These are phyloP conservation scores for Geotrupes spiniger DNA, from an alignment of 2,888 invertebrate genomes.

Conservation along the genomic window DNA sequence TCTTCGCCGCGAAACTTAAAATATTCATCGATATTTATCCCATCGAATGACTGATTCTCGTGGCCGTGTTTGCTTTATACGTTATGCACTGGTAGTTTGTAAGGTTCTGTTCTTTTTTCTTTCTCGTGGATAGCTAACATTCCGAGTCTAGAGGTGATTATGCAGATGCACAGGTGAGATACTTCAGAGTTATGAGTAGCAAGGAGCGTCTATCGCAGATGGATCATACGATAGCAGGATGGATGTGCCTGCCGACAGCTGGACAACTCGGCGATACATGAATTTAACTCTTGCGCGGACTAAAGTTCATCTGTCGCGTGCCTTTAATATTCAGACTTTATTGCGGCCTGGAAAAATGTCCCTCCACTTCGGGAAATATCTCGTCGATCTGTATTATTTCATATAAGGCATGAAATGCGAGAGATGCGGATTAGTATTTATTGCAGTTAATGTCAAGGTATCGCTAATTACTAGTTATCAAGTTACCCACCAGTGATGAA, in stretches of 20 bases:
- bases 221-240: slow-evolving; percentile 28
- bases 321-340: slow-evolving; percentile 20
- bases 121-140: slow-evolving; percentile 6
- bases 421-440: too few relatives aligned
- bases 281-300: slow-evolving; percentile 17
- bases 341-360: neutral
- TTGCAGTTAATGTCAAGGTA: too few relatives aligned
- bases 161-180: slow-evolving; percentile 28
- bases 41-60: slow-evolving; percentile 8
- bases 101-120: slow-evolving; percentile 8
- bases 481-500: too few relatives aligned
- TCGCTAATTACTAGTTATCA: too few relatives aligned
- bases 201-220: slow-evolving; percentile 28
- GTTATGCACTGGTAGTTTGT: slow-evolving; percentile 16
- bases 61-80: slow-evolving; percentile 12
- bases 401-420: too few relatives aligned
- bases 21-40: slow-evolving; percentile 7
- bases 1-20: neutral
- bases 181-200: slow-evolving; percentile 30
- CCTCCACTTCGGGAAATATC: too few relatives aligned
- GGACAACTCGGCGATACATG: slow-evolving; percentile 22
- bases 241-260: slow-evolving; percentile 29
- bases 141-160: slow-evolving; percentile 25
- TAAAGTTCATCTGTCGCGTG: slow-evolving; percentile 28
- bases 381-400: too few relatives aligned